phyloP scores from a whole-genome alignment of 2,797 vertebrate genomes.

The Anguilla megastoma region DNA sequence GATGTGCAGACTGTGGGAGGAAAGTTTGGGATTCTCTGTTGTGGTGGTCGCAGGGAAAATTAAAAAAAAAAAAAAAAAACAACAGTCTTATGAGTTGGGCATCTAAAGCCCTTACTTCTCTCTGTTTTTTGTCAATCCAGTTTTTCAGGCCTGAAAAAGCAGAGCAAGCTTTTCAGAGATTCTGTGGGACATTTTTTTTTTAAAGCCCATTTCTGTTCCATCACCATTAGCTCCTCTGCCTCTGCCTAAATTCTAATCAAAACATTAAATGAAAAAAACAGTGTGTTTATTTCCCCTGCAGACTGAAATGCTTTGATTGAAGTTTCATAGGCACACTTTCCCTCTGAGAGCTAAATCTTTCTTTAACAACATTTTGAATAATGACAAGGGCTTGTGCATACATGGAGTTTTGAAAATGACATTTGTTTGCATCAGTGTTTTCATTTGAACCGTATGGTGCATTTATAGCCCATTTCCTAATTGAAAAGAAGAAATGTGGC shows the following conservation, averaged over 20 bases:
- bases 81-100: constrained; percentile 23
- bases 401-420: constrained; percentile 15
- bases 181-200: constrained; percentile 39
- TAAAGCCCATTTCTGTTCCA: constrained; percentile 38
- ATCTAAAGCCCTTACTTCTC: constrained; percentile 26
- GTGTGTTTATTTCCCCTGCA: constrained; percentile 43
- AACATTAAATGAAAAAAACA: constrained; percentile 39
- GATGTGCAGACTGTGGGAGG: constrained; percentile 33
- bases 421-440: constrained; percentile 32
- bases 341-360: constrained; percentile 28
- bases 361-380: constrained; percentile 30
- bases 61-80: neutral
- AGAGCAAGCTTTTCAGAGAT: constrained; percentile 26
- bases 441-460: constrained; percentile 34
- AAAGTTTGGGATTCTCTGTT: constrained; percentile 36
- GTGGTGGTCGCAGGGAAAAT: constrained; percentile 39
- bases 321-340: constrained; percentile 20
- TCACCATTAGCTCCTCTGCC: constrained; percentile 46
- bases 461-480: constrained; percentile 20
- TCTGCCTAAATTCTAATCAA: constrained; percentile 30
- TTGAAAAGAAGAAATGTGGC: constrained; percentile 14
- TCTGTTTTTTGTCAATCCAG: constrained; percentile 14
- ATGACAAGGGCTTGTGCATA: constrained; percentile 5
- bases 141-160: constrained; percentile 9
- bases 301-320: constrained; percentile 31